phyloP scores from a whole-genome alignment of 1,140 invertebrate genomes.

The Pogonomyrmex barbatus region DNA sequence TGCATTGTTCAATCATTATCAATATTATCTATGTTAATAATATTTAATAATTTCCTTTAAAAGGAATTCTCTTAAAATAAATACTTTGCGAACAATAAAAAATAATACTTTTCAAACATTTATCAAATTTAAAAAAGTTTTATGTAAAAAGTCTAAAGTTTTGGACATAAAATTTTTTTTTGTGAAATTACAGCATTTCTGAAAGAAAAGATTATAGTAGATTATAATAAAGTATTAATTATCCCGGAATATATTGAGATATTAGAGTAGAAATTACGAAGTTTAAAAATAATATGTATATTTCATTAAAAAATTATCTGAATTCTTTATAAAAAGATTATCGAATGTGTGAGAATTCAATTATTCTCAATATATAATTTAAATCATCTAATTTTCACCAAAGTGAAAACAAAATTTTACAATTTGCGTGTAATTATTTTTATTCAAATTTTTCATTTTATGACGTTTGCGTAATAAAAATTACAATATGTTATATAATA shows the following conservation, averaged over 20 bases:
- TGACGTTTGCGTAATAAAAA: neutral
- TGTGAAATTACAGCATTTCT: neutral
- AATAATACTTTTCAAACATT: neutral
- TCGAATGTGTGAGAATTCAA: neutral
- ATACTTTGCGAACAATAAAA: neutral
- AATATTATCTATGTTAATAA: neutral
- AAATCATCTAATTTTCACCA: neutral
- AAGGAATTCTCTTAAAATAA: neutral
- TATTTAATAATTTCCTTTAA: neutral
- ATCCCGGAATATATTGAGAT: neutral
- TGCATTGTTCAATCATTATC: neutral
- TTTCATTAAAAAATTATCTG: no score
- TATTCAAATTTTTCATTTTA: neutral
- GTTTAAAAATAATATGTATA: neutral
- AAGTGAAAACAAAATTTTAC: neutral
- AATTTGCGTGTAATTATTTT: neutral
- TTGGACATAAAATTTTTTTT: neutral
- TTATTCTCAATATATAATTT: neutral
- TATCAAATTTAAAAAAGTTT: neutral
- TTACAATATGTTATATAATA: neutral
- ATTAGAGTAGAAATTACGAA: neutral
- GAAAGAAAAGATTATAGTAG: neutral
- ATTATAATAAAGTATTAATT: neutral
- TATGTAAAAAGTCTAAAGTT: neutral
- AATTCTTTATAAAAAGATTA: neutral